Base-by-base conservation (phyloP, 2,888 invertebrate genomes). In the Thera obeliscata region DNA sequence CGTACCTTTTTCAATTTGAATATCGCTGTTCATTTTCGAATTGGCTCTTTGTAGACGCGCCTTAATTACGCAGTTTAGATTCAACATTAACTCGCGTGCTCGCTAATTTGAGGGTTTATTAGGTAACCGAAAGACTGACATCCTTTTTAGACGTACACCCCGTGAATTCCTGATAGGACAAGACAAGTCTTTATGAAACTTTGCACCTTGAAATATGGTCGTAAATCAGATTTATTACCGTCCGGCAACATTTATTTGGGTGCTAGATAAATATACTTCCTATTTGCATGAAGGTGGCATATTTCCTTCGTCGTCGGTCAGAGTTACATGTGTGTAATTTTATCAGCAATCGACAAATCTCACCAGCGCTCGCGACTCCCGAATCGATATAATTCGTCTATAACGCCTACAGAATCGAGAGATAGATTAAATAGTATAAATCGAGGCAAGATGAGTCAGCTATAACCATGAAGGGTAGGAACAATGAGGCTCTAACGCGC, bases 1-100 rank as follows among this genome's bases (percentile, higher is more conserved):
- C 93, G 93, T 92, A 83, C 86, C 88, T 87, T 88, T 91, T 91
- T 89, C 90, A 92, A 93, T 93, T 92, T 91, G 89, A 93, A 92
- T 90, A 91, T 87, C 88, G 89, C 87, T 88, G 90, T 90, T 91
- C 89, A 90, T 91, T 91, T 90, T 90, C 87, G 87, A 87, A 90
- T 90, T 86, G 87, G 87, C 87, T 87, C 88, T 88, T 87, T 88
- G 90, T 90, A 88, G 90, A 88, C 87, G 87, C 83, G 84, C 85
- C 84, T 87, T 91, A 92, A 93, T 92, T 88, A 87, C 87, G 91
- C 87, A 91, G 85, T 93, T 93, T 93, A 82, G 87, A 93, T 93
- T 93, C 93, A 91, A 84, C 81, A 83, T 79, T 90, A 90, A 92
- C 90, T 91, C 90, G 83, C 86, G 84, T 84, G 86, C 77, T 84